Evolutionary conservation across 2,888 invertebrate genomes (phyloP), one percentile per base, ranked within the genome.

Genomic region (Oscheius sp.): DNA sequence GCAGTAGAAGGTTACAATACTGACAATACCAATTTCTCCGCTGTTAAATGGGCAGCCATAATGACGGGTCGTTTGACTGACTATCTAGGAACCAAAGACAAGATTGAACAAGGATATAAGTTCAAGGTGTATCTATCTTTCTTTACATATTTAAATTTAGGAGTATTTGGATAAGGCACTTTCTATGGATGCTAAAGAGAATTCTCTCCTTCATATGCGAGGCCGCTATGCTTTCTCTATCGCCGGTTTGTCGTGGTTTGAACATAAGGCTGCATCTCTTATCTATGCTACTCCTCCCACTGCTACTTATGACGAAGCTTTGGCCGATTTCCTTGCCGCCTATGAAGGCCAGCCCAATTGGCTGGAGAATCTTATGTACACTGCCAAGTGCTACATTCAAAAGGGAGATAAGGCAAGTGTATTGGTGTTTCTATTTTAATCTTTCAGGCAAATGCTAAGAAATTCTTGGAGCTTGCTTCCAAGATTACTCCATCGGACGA

Each of bases 321-420:
- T 80, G 44, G 66, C 68, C 22, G 80, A 80, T 64, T 72, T 80
- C 56, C 59, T 72, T 4, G 78, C 76, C 4, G 77, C 87, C 47
- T 86, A 87, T 62, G 82, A 80, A 57, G 73, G 87, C 38, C 83
- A 86, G 41, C 86, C 87, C 30, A 78, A 81, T 32, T 88, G 88
- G 87, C 86, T 88, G 73, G 88, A 88, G 76, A 88, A 88, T 75
- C 74, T 85, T 28, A 74, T 88, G 32, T 88, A 83, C 78, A 81
- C 88, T 56, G 88, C 84, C 49, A 87, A 87, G 76, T 78, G 82
- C 59, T 81, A 81, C 33, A 47, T 80, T 12, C 70, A 71, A 26
- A 82, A 80, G 63, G 71, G 74, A 38, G 78, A 85, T 65, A 81
- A 82, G 72, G 72, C 26, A 73, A 68, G 8, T 80, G 81, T 9